These are phyloP conservation scores for Tragelaphus scriptus DNA, from an alignment of 2,113 vertebrate species.

Conservation along the genomic window DNA sequence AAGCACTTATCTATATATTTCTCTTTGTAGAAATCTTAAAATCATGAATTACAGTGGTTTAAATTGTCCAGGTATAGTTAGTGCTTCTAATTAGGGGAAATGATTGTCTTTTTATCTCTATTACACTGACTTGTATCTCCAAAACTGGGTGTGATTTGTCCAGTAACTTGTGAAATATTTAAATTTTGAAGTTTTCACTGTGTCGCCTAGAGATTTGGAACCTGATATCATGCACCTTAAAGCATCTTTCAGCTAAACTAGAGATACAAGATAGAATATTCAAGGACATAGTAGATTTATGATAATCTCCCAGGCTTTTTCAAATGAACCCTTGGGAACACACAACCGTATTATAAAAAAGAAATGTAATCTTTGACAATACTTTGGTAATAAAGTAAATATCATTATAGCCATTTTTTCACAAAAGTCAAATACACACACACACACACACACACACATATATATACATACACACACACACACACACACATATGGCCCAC, in stretches of 20 bases:
- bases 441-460: neutral
- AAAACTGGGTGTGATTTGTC: constrained; percentile 50
- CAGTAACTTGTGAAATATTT: constrained; percentile 62
- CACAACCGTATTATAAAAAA: constrained; percentile 63
- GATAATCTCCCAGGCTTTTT: constrained; percentile 60
- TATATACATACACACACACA: neutral
- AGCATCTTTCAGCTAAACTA: constrained; percentile 74
- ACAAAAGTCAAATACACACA: neutral
- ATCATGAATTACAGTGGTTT: neutral
- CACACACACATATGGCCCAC: neutral
- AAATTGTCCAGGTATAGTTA: neutral
- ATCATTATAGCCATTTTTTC: neutral
- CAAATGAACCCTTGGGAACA: constrained; percentile 41
- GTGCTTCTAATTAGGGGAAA: constrained; percentile 3
- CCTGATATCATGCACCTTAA: constrained; percentile 66
- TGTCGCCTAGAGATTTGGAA: constrained; percentile 68
- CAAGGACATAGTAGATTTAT: constrained; percentile 66
- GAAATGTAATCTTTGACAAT: neutral
- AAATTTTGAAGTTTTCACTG: constrained; percentile 67
- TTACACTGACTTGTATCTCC: constrained; percentile 37
- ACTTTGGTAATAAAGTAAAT: neutral
- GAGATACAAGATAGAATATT: constrained; percentile 71
- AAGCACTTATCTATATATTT: neutral
- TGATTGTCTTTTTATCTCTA: neutral
- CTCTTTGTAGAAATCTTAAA: neutral